A percentile compares a stretch with the other conserved stretches of the same genome.
These are phyloP conservation scores for Holacanthella duospinosa DNA, from an alignment of 2,888 invertebrate genomes.

Conservation along the genomic window DNA sequence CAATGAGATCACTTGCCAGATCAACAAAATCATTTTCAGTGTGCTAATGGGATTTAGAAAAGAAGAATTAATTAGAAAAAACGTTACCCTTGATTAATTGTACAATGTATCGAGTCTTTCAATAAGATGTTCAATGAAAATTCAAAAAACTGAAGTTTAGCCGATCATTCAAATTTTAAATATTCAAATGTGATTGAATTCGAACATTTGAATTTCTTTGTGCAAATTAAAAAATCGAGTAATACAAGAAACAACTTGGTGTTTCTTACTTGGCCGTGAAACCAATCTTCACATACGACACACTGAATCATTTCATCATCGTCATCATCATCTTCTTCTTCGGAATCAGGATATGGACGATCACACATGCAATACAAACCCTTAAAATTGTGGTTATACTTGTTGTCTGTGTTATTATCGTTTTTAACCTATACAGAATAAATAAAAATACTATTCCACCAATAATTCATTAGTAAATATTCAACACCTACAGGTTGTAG, in stretches of 20 bases:
- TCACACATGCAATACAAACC: constrained; percentile 85
- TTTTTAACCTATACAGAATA: constrained; percentile 47
- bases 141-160: too few relatives aligned
- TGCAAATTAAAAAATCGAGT: not conserved
- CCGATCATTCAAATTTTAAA: too few relatives aligned
- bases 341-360: constrained; percentile 89
- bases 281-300: constrained; percentile 95
- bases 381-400: constrained; percentile 87
- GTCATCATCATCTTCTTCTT: constrained; percentile 49
- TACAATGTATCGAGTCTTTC: too few relatives aligned
- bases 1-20: constrained; percentile 10
- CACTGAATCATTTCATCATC: constrained; percentile 96
- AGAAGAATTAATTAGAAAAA: not conserved
- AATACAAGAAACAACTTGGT: too few relatives aligned
- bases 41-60: constrained; percentile 6
- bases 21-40: constrained; percentile 10
- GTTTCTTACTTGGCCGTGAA: constrained; percentile 57
- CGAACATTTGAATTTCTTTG: not conserved
- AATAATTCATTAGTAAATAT: not conserved
- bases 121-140: too few relatives aligned
- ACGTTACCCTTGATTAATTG: too few relatives aligned
- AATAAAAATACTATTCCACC: not conserved
- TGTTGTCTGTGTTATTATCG: constrained; percentile 58
- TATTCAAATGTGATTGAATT: too few relatives aligned
- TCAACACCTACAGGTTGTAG: constrained; percentile 49